Percentiles rank a stretch among this genome's conserved stretches.
phyloP scores from a whole-genome alignment of 2,113 vertebrate species.

The Danio rerio region DNA sequence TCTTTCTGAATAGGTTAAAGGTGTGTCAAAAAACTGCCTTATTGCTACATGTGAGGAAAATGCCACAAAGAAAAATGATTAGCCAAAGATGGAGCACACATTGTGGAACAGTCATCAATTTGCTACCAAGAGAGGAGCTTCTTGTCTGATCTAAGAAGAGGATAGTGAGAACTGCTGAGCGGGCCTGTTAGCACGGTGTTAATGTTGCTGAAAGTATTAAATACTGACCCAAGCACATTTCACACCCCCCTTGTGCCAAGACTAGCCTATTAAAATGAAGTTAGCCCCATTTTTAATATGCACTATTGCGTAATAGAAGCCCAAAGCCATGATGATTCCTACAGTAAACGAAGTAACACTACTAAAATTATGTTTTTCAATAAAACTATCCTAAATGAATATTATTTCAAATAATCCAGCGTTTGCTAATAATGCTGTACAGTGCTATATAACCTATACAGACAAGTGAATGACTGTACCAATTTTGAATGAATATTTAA shows the following conservation, averaged over 20 bases:
- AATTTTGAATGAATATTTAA: no score
- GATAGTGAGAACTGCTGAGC: conserved; percentile 57
- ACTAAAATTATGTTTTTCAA: neutral
- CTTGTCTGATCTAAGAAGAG: conserved; percentile 42
- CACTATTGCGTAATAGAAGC: neutral
- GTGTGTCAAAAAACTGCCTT: neutral
- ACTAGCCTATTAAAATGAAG: conserved; percentile 18
- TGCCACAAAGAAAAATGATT: conserved; percentile 10
- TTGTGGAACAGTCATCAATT: neutral
- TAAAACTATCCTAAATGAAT: neutral
- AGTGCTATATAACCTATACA: neutral
- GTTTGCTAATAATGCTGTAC: neutral
- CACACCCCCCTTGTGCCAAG: neutral
- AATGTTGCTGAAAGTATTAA: conserved; percentile 41
- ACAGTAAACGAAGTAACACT: neutral
- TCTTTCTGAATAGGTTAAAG: neutral
- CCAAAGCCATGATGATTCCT: neutral
- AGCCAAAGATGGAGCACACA: conserved; percentile 23
- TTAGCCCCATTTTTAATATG: conserved; percentile 16
- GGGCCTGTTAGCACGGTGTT: conserved; percentile 39
- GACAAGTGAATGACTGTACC: no score
- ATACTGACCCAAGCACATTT: conserved; percentile 59
- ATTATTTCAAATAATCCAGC: neutral
- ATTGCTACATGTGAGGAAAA: neutral
- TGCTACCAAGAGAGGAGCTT: neutral